Conservation (phyloP, 2,113 vertebrate genomes). For the Riparia riparia region DNA sequence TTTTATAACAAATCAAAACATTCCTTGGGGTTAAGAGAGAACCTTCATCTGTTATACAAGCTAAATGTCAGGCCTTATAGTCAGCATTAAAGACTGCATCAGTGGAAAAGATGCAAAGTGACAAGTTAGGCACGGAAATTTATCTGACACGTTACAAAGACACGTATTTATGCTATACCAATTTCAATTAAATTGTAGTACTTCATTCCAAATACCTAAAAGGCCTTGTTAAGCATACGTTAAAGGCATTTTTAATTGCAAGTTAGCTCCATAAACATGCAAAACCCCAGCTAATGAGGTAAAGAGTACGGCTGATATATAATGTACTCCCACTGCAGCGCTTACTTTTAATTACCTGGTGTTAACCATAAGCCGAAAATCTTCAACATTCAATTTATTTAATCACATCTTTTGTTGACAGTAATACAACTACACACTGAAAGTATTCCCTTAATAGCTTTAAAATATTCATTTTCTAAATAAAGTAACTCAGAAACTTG, state of each 20-base stretch:
- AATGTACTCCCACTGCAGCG: conserved; percentile 79
- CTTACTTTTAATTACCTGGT: conserved; percentile 86
- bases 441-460: conserved; percentile 80
- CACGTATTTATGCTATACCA: conserved; percentile 64
- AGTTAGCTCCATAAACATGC: conserved; percentile 81
- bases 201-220: conserved; percentile 77
- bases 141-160: conserved; percentile 38
- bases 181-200: conserved; percentile 75
- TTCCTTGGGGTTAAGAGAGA: neutral
- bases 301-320: conserved; percentile 81
- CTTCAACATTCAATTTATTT: conserved; percentile 82
- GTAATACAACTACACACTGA: conserved; percentile 64
- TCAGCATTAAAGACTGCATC: neutral
- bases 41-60: neutral
- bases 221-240: conserved; percentile 72
- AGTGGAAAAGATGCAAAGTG: conserved; percentile 28
- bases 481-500: conserved; percentile 67
- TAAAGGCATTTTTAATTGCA: conserved; percentile 82
- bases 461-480: conserved; percentile 74
- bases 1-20: neutral
- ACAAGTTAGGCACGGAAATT: conserved; percentile 47
- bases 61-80: neutral
- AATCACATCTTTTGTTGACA: conserved; percentile 81
- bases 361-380: conserved; percentile 80
- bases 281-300: conserved; percentile 81